These are phyloP conservation scores for Peribatodes rhomboidaria DNA, from an alignment of 2,888 invertebrate genomes.

Conservation along the genomic window DNA sequence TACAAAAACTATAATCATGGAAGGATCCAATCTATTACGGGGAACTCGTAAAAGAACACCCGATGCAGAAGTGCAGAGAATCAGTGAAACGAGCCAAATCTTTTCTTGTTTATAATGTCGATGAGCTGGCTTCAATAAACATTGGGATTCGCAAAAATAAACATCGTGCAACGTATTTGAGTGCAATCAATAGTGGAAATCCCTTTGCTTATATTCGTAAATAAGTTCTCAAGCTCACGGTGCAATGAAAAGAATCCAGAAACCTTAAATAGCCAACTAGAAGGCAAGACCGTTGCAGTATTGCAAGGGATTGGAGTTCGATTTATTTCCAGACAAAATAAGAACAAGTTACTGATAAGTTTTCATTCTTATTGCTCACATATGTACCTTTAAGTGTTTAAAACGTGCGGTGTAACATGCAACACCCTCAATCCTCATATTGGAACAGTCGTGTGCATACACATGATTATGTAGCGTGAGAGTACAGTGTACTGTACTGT, in stretches of 20 bases:
- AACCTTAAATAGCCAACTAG: background rate
- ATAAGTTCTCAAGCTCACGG: background rate
- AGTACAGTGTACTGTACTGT: constrained; percentile 8
- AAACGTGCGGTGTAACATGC: constrained; percentile 14
- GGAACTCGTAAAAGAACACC: too few species aligned
- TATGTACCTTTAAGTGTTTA: constrained; percentile 2
- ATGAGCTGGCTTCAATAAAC: constrained; percentile 22
- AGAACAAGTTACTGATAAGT: constrained; percentile 11
- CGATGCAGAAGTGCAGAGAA: background rate
- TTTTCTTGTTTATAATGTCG: constrained; percentile 11
- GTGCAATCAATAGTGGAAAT: background rate
- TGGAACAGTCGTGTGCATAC: constrained; percentile 10
- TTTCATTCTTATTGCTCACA: constrained; percentile 15
- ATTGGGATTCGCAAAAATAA: constrained; percentile 22
- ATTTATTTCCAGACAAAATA: constrained; percentile 34
- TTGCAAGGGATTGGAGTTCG: constrained; percentile 13
- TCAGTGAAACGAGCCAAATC: constrained; percentile 18
- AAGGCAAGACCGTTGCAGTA: constrained; percentile 4
- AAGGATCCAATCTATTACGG: too few species aligned
- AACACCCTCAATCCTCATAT: constrained; percentile 4
- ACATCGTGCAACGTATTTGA: constrained; percentile 6
- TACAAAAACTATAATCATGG: background rate
- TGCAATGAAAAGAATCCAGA: constrained; percentile 14
- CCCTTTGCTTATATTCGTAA: constrained; percentile 2
- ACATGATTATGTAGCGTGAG: background rate